Conservation (phyloP, 2,888 invertebrate genomes). For the Yponomeuta malinellus region DNA sequence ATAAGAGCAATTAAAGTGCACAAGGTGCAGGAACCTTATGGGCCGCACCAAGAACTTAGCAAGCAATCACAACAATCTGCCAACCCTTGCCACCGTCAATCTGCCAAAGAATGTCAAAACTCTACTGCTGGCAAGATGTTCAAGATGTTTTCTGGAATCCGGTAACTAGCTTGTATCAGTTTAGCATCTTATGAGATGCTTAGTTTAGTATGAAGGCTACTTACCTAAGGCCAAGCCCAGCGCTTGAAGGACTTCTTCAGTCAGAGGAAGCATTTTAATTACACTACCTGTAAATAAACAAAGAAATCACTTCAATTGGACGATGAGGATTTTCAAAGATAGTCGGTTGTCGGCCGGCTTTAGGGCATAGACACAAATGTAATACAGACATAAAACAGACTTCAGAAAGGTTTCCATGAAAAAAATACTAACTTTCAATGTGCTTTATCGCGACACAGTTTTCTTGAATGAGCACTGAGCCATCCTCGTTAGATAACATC, state of each 20-base stretch:
- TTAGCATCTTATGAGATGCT: too few relatives aligned
- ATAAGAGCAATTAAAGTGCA: too few relatives aligned
- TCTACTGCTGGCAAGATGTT: too few relatives aligned
- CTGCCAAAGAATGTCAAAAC: too few relatives aligned
- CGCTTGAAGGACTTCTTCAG: conserved; percentile 14
- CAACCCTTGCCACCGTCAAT: too few relatives aligned
- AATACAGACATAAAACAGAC: not conserved
- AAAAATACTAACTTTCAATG: conserved; percentile 14
- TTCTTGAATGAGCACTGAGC: conserved; percentile 14
- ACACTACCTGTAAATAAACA: conserved; percentile 11
- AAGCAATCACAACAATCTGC: too few relatives aligned
- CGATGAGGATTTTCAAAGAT: not conserved
- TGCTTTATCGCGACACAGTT: conserved; percentile 14
- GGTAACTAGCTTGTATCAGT: too few relatives aligned
- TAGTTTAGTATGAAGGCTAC: not conserved
- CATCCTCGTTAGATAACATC: conserved; percentile 14
- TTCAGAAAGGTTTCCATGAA: not conserved
- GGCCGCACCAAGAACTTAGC: too few relatives aligned
- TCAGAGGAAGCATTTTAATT: conserved; percentile 13
- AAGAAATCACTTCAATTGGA: not conserved
- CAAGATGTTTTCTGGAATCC: too few relatives aligned
- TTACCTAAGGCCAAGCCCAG: conserved; percentile 15
- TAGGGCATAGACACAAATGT: not conserved
- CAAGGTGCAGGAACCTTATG: too few relatives aligned
- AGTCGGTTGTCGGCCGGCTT: not conserved